Evolutionary conservation across 2,797 vertebrate genomes (phyloP), one percentile per base, ranked within the genome.

Genomic region (Morelia viridis): DNA sequence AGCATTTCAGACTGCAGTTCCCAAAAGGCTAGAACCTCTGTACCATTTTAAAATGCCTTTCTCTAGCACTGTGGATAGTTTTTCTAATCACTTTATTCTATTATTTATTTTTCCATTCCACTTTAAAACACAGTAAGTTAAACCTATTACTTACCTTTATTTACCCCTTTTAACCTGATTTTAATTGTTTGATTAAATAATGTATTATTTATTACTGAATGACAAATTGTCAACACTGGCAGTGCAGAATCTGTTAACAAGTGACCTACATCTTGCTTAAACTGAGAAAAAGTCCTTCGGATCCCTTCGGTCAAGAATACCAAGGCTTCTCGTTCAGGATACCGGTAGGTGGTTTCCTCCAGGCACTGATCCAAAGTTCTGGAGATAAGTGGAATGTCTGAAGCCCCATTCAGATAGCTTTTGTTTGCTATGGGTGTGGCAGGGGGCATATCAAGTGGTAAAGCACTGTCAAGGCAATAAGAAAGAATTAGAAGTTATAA

Each of bases 391-490:
- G 96, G 93, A 0, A 87, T 0, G 26, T 94, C 92, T 0, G 95
- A 96, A 6, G 95, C 91, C 28, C 98, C 99, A 41, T 97, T 98
- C 91, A 98, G 89, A 0, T 98, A 99, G 96, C 99, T 99, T 96
- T 95, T 97, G 22, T 97, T 98, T 89, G 98, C 97, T 0, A 93
- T 46, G 0, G 97, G 97, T 41, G 96, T 88, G 19, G 89, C n/a
- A 10, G 97, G 97, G 0, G 95, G 92, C 2, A 0, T 0, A 12
- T 97, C 97, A 15, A 96, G 95, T 71, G 98, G 97, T 50, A 98
- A 96, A 86, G 93, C 92, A 26, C 99, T 99, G 97, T 1, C 62
- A 89, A 71, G 89, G 96, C 53, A 93, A 89, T 71, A 93, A 24
- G 10, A n/a, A 26, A 62, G 85, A 57, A 76, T 12, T n/a, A 87